A percentile compares a stretch with the other conserved stretches of the same genome.
Conservation (phyloP, 1,140 invertebrate genomes). For the Drosophila fuyamai region DNA sequence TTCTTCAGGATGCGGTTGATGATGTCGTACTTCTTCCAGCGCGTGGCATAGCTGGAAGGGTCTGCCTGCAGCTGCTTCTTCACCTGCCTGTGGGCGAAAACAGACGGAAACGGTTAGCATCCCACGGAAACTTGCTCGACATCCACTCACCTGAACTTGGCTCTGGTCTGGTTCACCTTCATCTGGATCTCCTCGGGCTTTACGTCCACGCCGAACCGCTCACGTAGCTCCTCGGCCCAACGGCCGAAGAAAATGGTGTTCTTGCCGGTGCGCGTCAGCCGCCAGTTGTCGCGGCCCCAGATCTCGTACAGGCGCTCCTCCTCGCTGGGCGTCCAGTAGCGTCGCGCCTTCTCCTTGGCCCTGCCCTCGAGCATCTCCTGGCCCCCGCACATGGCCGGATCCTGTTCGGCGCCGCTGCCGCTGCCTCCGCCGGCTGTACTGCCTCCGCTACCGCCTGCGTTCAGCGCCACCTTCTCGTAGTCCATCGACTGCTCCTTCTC, state of each 20-base stretch:
- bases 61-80: slow-evolving; percentile 66
- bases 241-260: slow-evolving; percentile 76
- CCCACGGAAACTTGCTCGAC: fast-evolving
- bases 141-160: slow-evolving; percentile 69
- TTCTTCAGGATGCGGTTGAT: slow-evolving; percentile 76
- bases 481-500: slow-evolving; percentile 43
- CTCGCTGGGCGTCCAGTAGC: slow-evolving; percentile 79
- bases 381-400: slow-evolving; percentile 58
- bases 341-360: slow-evolving; percentile 70
- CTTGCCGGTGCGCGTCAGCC: slow-evolving; percentile 72
- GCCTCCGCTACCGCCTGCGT: slow-evolving; percentile 44
- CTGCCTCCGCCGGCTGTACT: slow-evolving; percentile 34
- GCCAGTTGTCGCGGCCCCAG: slow-evolving; percentile 81
- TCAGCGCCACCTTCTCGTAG: slow-evolving; percentile 56
- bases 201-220: slow-evolving; percentile 68
- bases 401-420: slow-evolving; percentile 39
- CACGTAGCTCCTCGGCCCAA: slow-evolving; percentile 74
- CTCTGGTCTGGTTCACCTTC: slow-evolving; percentile 80
- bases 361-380: slow-evolving; percentile 62
- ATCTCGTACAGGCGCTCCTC: slow-evolving; percentile 79
- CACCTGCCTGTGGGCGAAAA: slow-evolving; percentile 46
- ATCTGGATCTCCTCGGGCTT: slow-evolving; percentile 80
- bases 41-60: slow-evolving; percentile 49
- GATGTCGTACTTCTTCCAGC: slow-evolving; percentile 81
- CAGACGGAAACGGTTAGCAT: not conserved